Evolutionary conservation across 2,888 invertebrate species (phyloP), one percentile per base, ranked within the genome.

Genomic region (Atherix ibis): DNA sequence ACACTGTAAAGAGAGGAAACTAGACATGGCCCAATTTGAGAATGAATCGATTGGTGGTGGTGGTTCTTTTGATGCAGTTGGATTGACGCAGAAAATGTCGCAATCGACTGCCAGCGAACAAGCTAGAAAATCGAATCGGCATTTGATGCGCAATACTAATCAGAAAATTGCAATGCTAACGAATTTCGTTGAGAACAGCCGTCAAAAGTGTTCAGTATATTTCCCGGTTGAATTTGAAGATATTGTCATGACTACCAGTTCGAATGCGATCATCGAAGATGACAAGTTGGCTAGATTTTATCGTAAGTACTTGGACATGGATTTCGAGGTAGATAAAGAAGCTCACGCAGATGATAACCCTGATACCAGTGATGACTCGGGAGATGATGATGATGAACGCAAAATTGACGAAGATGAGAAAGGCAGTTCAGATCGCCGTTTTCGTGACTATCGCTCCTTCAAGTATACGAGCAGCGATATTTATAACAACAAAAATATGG

Each of bases 121-220:
- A n/a, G n/a, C n/a, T n/a, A n/a, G n/a, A n/a, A n/a, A n/a, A n/a
- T n/a, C n/a, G n/a, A n/a, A n/a, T n/a, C n/a, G n/a, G n/a, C n/a
- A n/a, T n/a, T 8, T 22, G 22, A 22, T 22, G 22, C 10, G 6
- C 6, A 22, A 6, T 10, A 22, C 6, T 59, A 28, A 66, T 66
- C 72, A 71, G 43, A 71, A 72, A 49, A 73, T 92, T 28, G 82
- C 91, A 2, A 92, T 92, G 91, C 75, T 92, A 31, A 92, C 92
- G 1, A 82, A 83, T 51, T 71, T 92, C 41, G 70, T 79, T 42
- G 92, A 92, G 53, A 81, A 83, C 47, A 77, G 71, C 48, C 62
- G 83, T 54, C 73, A 77, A 43, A 92, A 92, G 58, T 92, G 92
- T 63, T 88, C 91, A 47, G 69, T 79, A 18, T 92, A 92, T 51